Conservation (phyloP, 2,113 vertebrate species). For the Anguilla rostrata region DNA sequence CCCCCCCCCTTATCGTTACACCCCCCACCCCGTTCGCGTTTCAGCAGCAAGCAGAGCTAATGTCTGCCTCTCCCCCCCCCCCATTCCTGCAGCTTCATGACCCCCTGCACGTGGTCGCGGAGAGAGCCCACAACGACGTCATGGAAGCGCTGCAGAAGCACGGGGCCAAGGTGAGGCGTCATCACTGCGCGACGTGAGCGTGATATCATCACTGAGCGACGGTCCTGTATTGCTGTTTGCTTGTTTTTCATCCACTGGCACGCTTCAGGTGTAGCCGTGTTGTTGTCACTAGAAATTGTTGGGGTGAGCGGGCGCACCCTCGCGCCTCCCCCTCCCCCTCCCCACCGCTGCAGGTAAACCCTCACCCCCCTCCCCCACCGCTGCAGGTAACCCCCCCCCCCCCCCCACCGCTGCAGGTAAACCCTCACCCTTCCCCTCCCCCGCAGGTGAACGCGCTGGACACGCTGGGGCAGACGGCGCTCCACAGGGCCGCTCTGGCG, state of each 20-base stretch:
- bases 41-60: not conserved
- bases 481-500: constrained; percentile 89
- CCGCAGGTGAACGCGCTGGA: constrained; percentile 92
- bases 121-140: constrained; percentile 94
- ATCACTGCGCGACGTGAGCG: not conserved
- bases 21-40: not conserved
- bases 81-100: constrained; percentile 82
- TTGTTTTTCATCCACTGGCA: too few relatives aligned
- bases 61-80: not conserved
- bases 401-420: not conserved
- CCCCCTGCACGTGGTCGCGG: constrained; percentile 90
- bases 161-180: constrained; percentile 83
- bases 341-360: too few relatives aligned
- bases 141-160: constrained; percentile 97
- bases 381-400: too few relatives aligned
- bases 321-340: too few relatives aligned
- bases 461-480: constrained; percentile 91
- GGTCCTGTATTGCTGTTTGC: not conserved
- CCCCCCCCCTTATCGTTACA: not conserved
- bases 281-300: too few relatives aligned
- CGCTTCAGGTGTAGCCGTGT: too few relatives aligned
- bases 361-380: too few relatives aligned
- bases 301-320: too few relatives aligned
- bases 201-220: not conserved
- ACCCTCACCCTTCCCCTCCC: not conserved